Evolutionary conservation across 92 coral and sea anemone species (phyloP).

Genomic region (Pocillopora meandrina): DNA sequence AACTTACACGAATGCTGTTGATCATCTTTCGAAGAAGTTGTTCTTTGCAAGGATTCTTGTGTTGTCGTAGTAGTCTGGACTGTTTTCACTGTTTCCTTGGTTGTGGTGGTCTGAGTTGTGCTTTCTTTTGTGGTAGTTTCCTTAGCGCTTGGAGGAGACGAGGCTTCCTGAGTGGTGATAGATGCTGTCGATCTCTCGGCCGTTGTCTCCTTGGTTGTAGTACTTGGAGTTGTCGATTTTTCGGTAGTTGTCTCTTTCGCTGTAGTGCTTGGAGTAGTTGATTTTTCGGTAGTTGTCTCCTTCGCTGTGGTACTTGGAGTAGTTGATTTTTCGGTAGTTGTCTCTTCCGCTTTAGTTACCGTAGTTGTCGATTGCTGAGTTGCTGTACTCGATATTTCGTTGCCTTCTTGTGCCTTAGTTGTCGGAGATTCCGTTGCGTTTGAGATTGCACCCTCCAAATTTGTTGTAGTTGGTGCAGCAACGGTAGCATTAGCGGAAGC

Average conservation of each 20-base stretch:
- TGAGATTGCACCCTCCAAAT: slow-evolving; percentile 3
- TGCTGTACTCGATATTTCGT: not conserved
- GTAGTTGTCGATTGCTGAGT: slow-evolving; percentile 25
- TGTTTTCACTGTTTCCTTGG: slow-evolving; percentile 25
- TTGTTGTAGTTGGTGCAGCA: slow-evolving; percentile 2
- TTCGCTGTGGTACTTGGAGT: slow-evolving; percentile 19
- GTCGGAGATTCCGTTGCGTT: slow-evolving; percentile 2
- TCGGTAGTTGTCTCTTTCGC: slow-evolving; percentile 40
- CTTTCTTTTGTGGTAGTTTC: slow-evolving; percentile 10
- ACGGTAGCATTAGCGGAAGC: slow-evolving; percentile 6
- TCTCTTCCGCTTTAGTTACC: slow-evolving; percentile 9
- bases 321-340: slow-evolving; percentile 36
- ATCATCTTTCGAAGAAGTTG: not conserved
- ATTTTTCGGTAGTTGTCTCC: slow-evolving; percentile 19
- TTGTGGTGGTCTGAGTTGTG: slow-evolving; percentile 19
- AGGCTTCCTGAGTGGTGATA: not conserved
- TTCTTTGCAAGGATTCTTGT: not conserved
- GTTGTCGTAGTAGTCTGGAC: slow-evolving; percentile 37
- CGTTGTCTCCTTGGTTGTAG: not conserved
- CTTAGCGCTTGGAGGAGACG: not conserved
- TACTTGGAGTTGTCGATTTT: not conserved
- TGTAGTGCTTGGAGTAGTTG: slow-evolving; percentile 18
- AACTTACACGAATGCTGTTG: slow-evolving; percentile 24
- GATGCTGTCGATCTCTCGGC: not conserved
- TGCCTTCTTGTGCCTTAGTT: not conserved